Base-by-base conservation (phyloP, 2,797 vertebrate species). In the Xenops minutus region DNA sequence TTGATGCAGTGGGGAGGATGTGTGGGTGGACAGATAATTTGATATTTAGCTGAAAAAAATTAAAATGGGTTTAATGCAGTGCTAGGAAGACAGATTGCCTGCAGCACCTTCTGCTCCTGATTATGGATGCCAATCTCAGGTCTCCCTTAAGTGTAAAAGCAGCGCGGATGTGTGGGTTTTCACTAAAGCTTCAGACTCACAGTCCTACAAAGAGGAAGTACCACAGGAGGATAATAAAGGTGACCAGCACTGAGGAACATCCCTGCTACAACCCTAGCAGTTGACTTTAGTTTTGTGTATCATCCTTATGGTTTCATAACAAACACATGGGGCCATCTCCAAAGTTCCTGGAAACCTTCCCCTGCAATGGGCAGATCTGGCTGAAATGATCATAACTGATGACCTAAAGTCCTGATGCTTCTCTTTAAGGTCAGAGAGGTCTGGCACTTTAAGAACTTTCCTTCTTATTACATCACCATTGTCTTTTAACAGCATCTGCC, bases 61-160 rank as follows among this genome's bases (percentile, higher is more conserved):
- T 91, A 93, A 95, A 96, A 88, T 12, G 48, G 75, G 72, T 93
- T 94, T 96, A 96, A 93, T 93, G 85, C 81, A 88, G 77, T 48
- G 54, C 85, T 82, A 91, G 72, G 61, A 96, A 94, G 88, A 89
- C 92, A 95, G 90, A 95, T 51, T 95, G 96, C 74, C 84, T 93
- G 39, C 74, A 95, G 90, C 92, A 96, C 92, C 93, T 95, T 96
- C 95, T 96, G 95, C 93, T 96, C 89, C 92, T 92, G 86, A 95
- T 94, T 96, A 94, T 11, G 75, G 80, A 89, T 96, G 95, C 85
- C 96, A 96, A 87, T 85, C 77, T 95, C 94, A 96, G 94, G 92
- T 95, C 94, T 93, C 78, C 78, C 61, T 66, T 36, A 82, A 81
- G 89, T 88, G 71, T 83, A 86, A 90, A 95, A 91, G 56, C 84